Conservation (phyloP, 2,888 invertebrate species). For the Sinotaia quadrata region DNA sequence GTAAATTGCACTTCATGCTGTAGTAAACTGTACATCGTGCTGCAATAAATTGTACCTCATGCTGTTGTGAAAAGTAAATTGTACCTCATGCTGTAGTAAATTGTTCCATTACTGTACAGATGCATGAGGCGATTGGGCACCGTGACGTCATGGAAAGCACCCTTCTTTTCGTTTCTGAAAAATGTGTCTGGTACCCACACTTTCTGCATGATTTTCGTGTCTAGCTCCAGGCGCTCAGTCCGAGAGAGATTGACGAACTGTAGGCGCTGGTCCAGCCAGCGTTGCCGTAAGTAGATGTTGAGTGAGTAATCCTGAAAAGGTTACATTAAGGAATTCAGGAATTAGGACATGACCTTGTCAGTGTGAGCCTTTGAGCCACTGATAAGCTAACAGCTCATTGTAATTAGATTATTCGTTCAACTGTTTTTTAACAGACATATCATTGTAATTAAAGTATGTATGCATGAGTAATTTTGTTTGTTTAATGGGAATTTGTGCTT, state of each 20-base stretch:
- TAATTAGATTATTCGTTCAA: too few relatives aligned
- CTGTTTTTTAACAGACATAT: too few relatives aligned
- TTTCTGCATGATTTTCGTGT: constrained; percentile 53
- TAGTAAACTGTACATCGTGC: too few relatives aligned
- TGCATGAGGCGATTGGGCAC: constrained; percentile 66
- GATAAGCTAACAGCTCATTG: too few relatives aligned
- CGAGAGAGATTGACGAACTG: constrained; percentile 45
- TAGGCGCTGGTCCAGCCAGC: constrained; percentile 53
- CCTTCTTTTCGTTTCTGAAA: constrained; percentile 65
- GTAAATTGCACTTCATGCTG: too few relatives aligned
- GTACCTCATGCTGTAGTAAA: constrained; percentile 64
- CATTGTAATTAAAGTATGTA: too few relatives aligned
- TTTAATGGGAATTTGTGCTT: too few relatives aligned
- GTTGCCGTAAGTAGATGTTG: constrained; percentile 54
- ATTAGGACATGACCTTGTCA: too few relatives aligned
- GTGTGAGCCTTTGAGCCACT: too few relatives aligned
- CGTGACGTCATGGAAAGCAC: constrained; percentile 62
- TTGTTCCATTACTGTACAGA: constrained; percentile 61
- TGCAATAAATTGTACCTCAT: too few relatives aligned
- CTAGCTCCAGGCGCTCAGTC: constrained; percentile 51
- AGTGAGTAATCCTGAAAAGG: constrained; percentile 52
- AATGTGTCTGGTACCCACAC: constrained; percentile 67
- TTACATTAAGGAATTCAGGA: too few relatives aligned
- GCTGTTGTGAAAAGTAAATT: not conserved
- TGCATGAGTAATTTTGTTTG: too few relatives aligned